These are phyloP conservation scores for Chauna torquata DNA, from an alignment of 2,113 vertebrate species.

Conservation along the genomic window DNA sequence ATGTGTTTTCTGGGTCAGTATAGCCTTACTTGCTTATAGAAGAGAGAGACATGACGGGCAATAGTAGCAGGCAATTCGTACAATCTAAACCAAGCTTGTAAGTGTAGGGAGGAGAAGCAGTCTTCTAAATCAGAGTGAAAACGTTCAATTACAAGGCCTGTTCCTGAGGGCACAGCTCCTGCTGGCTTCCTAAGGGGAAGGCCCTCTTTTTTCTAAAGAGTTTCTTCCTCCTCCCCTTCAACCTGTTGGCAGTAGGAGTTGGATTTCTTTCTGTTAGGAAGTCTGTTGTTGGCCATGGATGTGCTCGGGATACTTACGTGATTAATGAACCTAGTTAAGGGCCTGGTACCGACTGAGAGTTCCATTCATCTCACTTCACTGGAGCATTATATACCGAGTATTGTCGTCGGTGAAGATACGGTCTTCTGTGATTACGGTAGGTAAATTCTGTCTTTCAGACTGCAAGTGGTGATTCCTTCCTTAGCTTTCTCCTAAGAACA, in stretches of 20 bases:
- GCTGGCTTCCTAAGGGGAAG: constrained; percentile 27
- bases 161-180: constrained; percentile 27
- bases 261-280: constrained; percentile 55
- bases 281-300: constrained; percentile 62
- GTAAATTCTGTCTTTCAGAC: constrained; percentile 51
- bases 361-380: constrained; percentile 76
- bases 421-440: constrained; percentile 53
- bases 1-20: not conserved
- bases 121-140: constrained; percentile 12
- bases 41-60: not conserved
- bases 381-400: constrained; percentile 43
- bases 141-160: constrained; percentile 45
- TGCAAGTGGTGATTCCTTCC: not conserved
- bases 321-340: constrained; percentile 75
- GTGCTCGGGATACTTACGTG: constrained; percentile 33
- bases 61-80: not conserved
- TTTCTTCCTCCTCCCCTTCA: constrained; percentile 24
- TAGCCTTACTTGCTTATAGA: not conserved
- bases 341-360: constrained; percentile 64
- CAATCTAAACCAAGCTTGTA: not conserved
- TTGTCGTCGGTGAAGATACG: constrained; percentile 48
- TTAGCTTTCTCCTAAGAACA: not conserved
- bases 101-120: not conserved
- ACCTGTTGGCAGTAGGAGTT: constrained; percentile 4
- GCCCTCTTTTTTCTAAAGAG: constrained; percentile 27